A percentile compares a stretch with the other conserved stretches of the same genome.
These are phyloP conservation scores for Stenotaenia linearis DNA, from an alignment of 2,888 invertebrate genomes.

Conservation along the genomic window DNA sequence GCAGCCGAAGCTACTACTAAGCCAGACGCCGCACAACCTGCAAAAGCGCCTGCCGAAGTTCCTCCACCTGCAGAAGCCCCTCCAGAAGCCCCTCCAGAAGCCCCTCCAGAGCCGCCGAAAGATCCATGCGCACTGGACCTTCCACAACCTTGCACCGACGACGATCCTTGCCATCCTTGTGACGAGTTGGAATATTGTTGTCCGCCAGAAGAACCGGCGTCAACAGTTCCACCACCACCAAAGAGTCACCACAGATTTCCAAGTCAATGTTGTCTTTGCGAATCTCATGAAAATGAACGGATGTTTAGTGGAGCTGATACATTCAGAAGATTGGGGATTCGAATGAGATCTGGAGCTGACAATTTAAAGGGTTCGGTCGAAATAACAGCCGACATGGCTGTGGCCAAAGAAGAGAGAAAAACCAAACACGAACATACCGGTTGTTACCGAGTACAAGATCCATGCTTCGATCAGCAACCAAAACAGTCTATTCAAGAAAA, in stretches of 20 bases:
- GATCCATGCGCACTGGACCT: neutral
- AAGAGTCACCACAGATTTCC: neutral
- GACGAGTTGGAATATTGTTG: neutral
- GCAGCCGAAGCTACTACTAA: neutral
- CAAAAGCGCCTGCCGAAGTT: neutral
- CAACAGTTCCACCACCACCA: neutral
- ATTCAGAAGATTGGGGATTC: neutral
- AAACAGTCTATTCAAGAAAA: neutral
- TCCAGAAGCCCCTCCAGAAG: too few species aligned
- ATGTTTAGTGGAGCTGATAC: neutral
- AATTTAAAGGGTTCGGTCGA: neutral
- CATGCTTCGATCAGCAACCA: neutral
- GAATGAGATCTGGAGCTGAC: neutral
- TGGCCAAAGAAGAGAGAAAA: too few species aligned
- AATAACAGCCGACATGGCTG: neutral
- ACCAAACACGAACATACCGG: neutral
- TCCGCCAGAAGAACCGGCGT: neutral
- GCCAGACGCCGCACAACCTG: neutral
- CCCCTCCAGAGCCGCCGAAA: neutral
- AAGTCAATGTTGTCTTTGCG: neutral
- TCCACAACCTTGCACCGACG: neutral
- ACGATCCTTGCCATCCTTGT: neutral
- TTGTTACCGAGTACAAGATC: neutral
- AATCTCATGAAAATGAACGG: neutral
- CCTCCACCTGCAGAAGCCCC: too few species aligned